Evolutionary conservation across 2,113 vertebrate species (phyloP), one percentile per base, ranked within the genome.

Genomic region (Sinocyclocheilus anophthalmus): DNA sequence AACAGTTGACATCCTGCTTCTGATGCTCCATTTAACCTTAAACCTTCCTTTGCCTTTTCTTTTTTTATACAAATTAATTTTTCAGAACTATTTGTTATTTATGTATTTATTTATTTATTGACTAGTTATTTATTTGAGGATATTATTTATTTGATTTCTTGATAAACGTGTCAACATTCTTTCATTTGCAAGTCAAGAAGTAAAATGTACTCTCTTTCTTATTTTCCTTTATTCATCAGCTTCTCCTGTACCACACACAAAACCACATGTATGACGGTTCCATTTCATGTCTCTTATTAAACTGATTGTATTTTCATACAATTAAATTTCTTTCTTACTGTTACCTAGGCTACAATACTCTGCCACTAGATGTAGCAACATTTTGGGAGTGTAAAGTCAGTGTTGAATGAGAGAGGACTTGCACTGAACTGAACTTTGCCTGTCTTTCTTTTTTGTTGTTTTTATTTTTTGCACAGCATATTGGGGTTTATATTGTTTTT

Each of bases 61-160:
- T 84, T 87, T 83, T 92, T 84, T 84, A 82, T 76, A 85, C 86
- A 90, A 61, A 88, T 84, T 87, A 87, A 87, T 91, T 90, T 87
- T 90, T 89, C 81, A 90, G 88, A 88, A 90, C 90, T 82, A 88
- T 93, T 88, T 88, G 91, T 94, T 95, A 95, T 95, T 95, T 96
- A 96, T 96, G 87, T 96, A 95, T 95, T 93, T 95, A 95, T 96
- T 95, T 96, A 96, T 96, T 96, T 96, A 96, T 96, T 96, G 86
- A 93, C 70, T 87, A 92, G 87, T 93, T 89, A 90, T 90, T 95
- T 94, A 95, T 94, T 95, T 95, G 94, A 95, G 92, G 92, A 92
- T 94, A 93, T 94, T 95, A 90, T 90, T 90, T 92, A 92, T 92
- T 92, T 92, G 61, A 77, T 84, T 88, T 67, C 77, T 90, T 90